phyloP scores from a whole-genome alignment of 2,797 vertebrate species.

The Eleutherodactylus coqui region DNA sequence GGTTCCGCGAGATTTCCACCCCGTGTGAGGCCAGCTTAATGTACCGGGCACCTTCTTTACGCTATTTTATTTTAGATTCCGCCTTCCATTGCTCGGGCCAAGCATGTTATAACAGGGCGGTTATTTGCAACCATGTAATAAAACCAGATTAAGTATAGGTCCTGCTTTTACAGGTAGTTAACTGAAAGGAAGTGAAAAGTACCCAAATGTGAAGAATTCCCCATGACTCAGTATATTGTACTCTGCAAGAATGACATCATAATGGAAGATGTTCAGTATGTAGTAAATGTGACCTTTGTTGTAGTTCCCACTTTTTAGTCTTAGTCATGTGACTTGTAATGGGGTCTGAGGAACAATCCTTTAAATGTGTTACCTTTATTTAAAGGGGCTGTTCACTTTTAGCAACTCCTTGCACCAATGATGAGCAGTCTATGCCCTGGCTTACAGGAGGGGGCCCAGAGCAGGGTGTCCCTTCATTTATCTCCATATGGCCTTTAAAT shows the following conservation, averaged over 20 bases:
- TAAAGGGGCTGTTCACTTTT: too few species aligned
- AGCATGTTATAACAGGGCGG: background rate
- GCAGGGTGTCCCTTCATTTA: background rate
- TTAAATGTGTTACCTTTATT: background rate
- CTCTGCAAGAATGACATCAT: too few species aligned
- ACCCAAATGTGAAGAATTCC: background rate
- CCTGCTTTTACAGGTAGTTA: background rate
- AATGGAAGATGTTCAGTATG: background rate
- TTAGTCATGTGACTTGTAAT: background rate
- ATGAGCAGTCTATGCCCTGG: background rate
- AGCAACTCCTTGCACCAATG: too few species aligned
- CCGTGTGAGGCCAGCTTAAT: too few species aligned
- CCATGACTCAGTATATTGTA: background rate
- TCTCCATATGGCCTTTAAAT: background rate
- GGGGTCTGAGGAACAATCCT: background rate
- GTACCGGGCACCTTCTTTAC: too few species aligned
- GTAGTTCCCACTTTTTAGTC: background rate
- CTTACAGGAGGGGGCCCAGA: background rate
- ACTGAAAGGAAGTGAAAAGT: background rate
- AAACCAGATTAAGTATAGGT: background rate
- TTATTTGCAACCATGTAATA: background rate
- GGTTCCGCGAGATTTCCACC: too few species aligned
- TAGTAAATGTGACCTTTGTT: background rate
- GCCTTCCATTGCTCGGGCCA: too few species aligned
- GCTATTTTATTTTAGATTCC: background rate